Evolutionary conservation across 2,888 invertebrate species (phyloP).

Genomic region (Xestia rhomboidea): DNA sequence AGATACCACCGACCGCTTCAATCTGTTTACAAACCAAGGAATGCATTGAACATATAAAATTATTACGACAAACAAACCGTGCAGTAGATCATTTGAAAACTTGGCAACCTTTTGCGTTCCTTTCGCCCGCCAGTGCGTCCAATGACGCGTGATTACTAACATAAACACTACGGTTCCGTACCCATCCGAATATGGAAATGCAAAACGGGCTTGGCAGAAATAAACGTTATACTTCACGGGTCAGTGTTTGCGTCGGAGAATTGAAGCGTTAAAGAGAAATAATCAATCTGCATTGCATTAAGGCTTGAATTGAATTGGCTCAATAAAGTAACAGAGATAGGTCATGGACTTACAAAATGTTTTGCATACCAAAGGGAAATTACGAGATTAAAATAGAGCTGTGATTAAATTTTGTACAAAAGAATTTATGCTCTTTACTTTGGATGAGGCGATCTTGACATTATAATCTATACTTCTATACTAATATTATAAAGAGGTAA

Average conservation of each 20-base stretch:
- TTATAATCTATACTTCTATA: neutral
- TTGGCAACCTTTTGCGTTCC: constrained; percentile 56
- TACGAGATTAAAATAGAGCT: neutral
- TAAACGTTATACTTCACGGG: constrained; percentile 64
- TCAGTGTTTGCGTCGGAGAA: constrained; percentile 35
- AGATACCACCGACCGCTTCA: neutral
- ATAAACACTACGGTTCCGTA: constrained; percentile 72
- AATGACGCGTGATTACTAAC: constrained; percentile 80
- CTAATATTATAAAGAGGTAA: neutral
- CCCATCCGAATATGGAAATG: constrained; percentile 80
- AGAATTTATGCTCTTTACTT: neutral
- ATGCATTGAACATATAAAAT: constrained; percentile 23
- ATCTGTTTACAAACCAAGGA: constrained; percentile 28
- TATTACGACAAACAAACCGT: constrained; percentile 20
- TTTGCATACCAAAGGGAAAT: constrained; percentile 2
- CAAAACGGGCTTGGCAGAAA: constrained; percentile 70
- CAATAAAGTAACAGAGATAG: constrained; percentile 21
- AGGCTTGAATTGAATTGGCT: neutral
- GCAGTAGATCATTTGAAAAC: constrained; percentile 27
- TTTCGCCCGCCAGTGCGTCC: constrained; percentile 55
- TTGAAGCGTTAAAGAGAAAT: constrained; percentile 3
- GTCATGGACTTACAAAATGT: constrained; percentile 12
- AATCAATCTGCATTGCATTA: neutral
- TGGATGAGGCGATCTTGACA: neutral
- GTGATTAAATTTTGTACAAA: neutral